Evolutionary conservation across 2,888 invertebrate genomes (phyloP), one percentile per base, ranked within the genome.

Genomic region (Lycaena phlaeas): DNA sequence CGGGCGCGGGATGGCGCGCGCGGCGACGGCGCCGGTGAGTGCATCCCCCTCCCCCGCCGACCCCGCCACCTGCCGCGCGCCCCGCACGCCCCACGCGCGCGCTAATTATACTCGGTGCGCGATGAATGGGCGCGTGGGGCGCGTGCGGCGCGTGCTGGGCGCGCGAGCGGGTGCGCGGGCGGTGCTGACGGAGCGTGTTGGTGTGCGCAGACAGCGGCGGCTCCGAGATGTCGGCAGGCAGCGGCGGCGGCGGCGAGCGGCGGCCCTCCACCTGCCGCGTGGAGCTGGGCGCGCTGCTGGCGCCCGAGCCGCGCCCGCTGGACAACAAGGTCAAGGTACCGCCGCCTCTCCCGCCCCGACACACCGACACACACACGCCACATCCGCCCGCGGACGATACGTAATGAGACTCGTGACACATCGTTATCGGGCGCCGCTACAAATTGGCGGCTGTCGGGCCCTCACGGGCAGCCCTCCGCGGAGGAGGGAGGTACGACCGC

Each of bases 281-380:
- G 55, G 90, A 90, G 71, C 87, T 90, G 70, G 89, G 89, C 55
- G 77, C 86, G 64, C 85, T 87, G 60, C 85, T 87, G 65, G 87
- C 87, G 64, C 78, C 89, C 54, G 90, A 90, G 69, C 90, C 89
- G 69, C 89, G 90, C 53, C 85, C 85, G 53, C 86, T 85, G 59
- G 90, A 90, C 79, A 91, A 90, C 69, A 92, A 91, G 82, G 91
- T 92, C 62, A 92, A 92, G 88, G 92, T 91, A 78, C 64, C 25
- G 25, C 14, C 37, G 11, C 64, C 58, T 58, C 63, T 62, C 56
- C 66, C 18, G 10, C 17, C 36, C n/a, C 9, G 25, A 9, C 9
- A 5, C 36, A 14, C 26, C n/a, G 14, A 28, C 22, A 22, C 22
- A 22, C 6, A 5, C 22, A 3, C 22, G 6, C n/a, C n/a, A n/a